phyloP scores from a whole-genome alignment of 1,140 invertebrate genomes.

The Bombus fervidus region DNA sequence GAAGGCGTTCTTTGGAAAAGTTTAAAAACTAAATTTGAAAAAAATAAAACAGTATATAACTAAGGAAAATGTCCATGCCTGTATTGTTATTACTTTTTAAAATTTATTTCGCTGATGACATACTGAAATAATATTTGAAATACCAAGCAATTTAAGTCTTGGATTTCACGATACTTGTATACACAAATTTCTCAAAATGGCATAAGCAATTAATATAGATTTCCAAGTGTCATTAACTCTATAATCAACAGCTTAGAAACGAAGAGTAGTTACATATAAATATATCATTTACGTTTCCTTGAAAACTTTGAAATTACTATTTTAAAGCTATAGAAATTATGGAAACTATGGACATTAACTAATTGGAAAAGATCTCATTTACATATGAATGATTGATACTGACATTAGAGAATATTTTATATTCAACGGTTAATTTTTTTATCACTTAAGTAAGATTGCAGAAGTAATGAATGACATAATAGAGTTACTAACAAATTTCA shows the following conservation, averaged over 20 bases:
- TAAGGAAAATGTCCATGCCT: no score
- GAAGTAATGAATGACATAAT: background rate
- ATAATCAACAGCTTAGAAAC: background rate
- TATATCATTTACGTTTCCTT: background rate
- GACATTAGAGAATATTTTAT: background rate
- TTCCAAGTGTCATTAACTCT: background rate
- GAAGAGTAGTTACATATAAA: background rate
- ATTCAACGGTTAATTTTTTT: background rate
- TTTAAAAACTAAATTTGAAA: no score
- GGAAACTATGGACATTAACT: background rate
- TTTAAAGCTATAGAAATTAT: no score
- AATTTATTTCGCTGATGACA: no score
- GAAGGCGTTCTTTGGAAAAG: no score
- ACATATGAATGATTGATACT: background rate
- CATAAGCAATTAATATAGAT: background rate
- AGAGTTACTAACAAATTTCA: background rate
- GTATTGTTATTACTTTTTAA: no score
- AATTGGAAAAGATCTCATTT: background rate
- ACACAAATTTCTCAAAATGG: background rate
- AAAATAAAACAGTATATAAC: no score
- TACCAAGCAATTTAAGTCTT: no score
- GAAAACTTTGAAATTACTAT: background rate
- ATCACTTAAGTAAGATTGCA: background rate
- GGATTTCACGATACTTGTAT: background rate
- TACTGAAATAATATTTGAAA: no score